Evolutionary conservation across 2,888 invertebrate genomes (phyloP).

Genomic region (Dromius quadrimaculatus): DNA sequence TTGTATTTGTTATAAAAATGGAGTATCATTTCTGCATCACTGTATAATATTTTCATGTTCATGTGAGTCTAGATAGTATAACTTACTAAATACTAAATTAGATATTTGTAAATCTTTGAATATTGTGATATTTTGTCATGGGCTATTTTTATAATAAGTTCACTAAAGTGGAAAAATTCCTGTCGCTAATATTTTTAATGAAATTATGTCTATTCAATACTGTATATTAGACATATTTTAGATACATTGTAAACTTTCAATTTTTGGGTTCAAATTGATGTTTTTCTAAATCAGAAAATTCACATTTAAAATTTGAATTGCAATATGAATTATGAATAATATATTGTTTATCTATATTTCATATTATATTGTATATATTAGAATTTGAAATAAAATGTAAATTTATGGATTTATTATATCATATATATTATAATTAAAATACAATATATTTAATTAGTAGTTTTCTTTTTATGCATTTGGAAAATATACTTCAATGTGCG

Average conservation of each 20-base stretch:
- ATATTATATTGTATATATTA: constrained; percentile 50
- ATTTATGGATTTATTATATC: constrained; percentile 51
- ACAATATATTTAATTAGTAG: constrained; percentile 16
- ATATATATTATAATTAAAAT: constrained; percentile 19
- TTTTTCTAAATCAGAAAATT: neutral
- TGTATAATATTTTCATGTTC: neutral
- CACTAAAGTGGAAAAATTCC: constrained; percentile 10
- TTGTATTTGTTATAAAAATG: neutral
- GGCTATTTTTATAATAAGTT: constrained; percentile 43
- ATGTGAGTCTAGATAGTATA: constrained; percentile 16
- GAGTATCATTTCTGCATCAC: neutral
- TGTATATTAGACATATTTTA: neutral
- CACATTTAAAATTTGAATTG: neutral
- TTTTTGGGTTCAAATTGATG: neutral
- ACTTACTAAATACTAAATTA: constrained; percentile 28
- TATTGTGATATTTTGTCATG: constrained; percentile 51
- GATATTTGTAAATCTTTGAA: constrained; percentile 36
- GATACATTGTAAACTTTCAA: neutral
- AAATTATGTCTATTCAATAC: neutral
- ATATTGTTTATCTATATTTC: constrained; percentile 40
- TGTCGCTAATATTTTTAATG: constrained; percentile 10
- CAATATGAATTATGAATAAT: neutral
- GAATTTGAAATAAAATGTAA: constrained; percentile 43
- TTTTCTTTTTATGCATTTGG: no score
- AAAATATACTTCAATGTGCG: no score